These are phyloP conservation scores for Volucella bombylans DNA, from an alignment of 2,888 invertebrate species.

Conservation along the genomic window DNA sequence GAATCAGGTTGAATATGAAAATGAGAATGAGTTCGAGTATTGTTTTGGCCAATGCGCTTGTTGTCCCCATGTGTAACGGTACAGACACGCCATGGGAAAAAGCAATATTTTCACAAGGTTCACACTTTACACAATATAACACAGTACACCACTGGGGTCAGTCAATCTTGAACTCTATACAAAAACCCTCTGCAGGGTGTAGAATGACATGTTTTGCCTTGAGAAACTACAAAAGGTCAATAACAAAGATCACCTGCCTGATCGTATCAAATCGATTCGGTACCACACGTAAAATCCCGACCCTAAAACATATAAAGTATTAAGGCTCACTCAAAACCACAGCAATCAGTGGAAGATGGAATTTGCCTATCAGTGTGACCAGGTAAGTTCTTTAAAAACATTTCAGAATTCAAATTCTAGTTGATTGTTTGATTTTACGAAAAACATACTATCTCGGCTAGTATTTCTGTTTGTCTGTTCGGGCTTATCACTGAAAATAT, in stretches of 20 bases:
- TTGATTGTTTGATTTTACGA: too few species aligned
- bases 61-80: constrained; percentile 19
- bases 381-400: too few species aligned
- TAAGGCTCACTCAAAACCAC: too few species aligned
- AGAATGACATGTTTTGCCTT: constrained; percentile 49
- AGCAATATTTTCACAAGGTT: constrained; percentile 14
- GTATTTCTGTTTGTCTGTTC: too few species aligned
- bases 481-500: too few species aligned
- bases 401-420: too few species aligned
- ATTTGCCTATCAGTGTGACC: too few species aligned
- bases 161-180: constrained; percentile 20
- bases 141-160: constrained; percentile 6
- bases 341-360: too few species aligned
- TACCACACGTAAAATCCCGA: not conserved
- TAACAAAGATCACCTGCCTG: constrained; percentile 53
- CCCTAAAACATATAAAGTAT: too few species aligned
- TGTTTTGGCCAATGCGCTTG: constrained; percentile 7
- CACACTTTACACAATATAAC: not conserved
- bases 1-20: constrained; percentile 5
- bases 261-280: constrained; percentile 49
- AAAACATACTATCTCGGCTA: too few species aligned
- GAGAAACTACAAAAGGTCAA: constrained; percentile 58
- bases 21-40: too few species aligned
- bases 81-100: not conserved
- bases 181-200: constrained; percentile 3